A percentile compares a stretch with the other conserved stretches of the same genome.
Conservation (phyloP, 2,113 vertebrate genomes). For the Odontophorus gujanensis region DNA sequence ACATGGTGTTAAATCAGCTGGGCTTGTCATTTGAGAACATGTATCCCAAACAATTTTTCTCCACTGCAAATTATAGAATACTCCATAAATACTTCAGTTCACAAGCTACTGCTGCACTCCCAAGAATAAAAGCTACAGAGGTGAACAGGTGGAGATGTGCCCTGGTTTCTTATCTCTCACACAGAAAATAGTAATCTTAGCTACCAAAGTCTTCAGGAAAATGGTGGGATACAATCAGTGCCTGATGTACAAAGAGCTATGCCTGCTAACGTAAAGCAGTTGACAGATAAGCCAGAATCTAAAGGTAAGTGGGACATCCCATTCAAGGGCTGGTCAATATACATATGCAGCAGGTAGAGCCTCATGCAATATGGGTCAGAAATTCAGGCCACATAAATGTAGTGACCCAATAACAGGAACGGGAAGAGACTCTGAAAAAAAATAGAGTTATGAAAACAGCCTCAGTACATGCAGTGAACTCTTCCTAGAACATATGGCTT, state of each 20-base stretch:
- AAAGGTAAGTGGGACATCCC: neutral
- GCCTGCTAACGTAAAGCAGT: neutral
- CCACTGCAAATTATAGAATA: neutral
- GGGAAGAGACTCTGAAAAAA: neutral
- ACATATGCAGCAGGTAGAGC: neutral
- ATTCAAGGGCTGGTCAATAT: rapidly evolving
- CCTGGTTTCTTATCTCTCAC: neutral
- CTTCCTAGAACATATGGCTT: neutral
- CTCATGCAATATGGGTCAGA: neutral
- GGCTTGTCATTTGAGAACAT: neutral
- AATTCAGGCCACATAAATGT: neutral
- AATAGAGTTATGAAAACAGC: neutral
- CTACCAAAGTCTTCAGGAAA: neutral
- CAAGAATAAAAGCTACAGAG: neutral
- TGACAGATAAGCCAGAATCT: neutral
- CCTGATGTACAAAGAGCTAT: neutral
- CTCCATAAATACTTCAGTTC: neutral
- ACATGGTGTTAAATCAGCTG: neutral
- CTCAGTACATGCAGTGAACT: neutral
- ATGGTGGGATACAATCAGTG: neutral
- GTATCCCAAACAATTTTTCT: neutral
- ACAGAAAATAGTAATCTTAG: neutral
- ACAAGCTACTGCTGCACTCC: neutral
- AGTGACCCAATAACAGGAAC: rapidly evolving
- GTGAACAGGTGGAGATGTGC: neutral